These are phyloP conservation scores for Gerris lacustris DNA, from an alignment of 2,888 invertebrate species.

Conservation along the genomic window DNA sequence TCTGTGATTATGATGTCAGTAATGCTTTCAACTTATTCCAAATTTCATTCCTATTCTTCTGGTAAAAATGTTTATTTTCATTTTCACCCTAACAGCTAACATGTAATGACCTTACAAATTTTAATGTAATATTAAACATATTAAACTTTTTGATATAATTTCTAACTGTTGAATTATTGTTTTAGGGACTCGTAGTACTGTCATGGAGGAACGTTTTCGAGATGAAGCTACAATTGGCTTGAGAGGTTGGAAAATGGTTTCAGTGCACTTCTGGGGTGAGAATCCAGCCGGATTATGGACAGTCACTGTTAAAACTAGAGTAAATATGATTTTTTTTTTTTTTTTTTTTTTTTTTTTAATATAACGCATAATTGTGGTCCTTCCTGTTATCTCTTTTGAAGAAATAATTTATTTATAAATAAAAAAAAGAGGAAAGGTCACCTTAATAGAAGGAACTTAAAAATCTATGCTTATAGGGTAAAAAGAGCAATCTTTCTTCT, in stretches of 20 bases:
- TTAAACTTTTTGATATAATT: no score
- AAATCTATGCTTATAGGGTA: no score
- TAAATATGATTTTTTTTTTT: conserved; percentile 34
- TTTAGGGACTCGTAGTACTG: conserved; percentile 45
- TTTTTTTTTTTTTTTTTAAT: not conserved
- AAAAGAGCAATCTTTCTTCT: no score
- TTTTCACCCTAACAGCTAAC: no score
- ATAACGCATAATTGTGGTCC: not conserved
- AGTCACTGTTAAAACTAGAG: conserved; percentile 40
- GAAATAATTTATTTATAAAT: not conserved
- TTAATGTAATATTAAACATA: no score
- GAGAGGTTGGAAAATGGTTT: conserved; percentile 71
- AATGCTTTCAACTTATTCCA: no score
- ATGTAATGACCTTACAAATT: no score
- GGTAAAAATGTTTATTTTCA: no score
- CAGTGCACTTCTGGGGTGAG: conserved; percentile 87
- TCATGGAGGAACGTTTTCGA: conserved; percentile 55
- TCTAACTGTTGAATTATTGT: not conserved
- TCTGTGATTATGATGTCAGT: no score
- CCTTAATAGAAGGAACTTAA: no score
- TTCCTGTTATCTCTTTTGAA: not conserved
- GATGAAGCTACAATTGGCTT: conserved; percentile 64
- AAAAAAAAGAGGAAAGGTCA: not conserved
- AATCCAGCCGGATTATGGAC: conserved; percentile 57
- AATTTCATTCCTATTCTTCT: no score